These are phyloP conservation scores for Chymomyza procnemis DNA, from an alignment of 2,888 invertebrate species.

Conservation along the genomic window DNA sequence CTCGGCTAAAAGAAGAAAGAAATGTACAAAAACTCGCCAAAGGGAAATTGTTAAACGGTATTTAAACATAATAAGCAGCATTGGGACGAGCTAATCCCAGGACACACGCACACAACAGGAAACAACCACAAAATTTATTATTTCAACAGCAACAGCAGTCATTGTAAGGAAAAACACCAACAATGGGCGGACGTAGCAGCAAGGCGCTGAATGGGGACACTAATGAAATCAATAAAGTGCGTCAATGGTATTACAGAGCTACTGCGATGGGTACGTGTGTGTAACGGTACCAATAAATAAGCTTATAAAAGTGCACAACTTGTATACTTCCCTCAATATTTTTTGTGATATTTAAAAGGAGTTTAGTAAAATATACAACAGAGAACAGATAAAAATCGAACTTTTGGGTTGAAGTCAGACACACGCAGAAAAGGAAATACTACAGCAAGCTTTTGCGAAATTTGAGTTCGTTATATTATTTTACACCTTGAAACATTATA, in stretches of 20 bases:
- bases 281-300: background rate
- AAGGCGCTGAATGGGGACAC: conserved; percentile 31
- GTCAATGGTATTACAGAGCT: background rate
- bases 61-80: conserved; percentile 60
- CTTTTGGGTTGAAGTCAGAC: conserved; percentile 48
- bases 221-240: conserved; percentile 51
- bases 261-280: background rate
- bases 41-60: conserved; percentile 75
- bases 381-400: background rate
- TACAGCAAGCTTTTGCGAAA: too few species aligned
- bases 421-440: too few species aligned
- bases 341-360: background rate
- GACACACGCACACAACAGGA: conserved; percentile 64
- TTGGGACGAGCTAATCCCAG: conserved; percentile 53
- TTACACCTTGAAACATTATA: too few species aligned
- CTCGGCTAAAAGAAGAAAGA: conserved; percentile 22
- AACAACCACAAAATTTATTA: conserved; percentile 68
- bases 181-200: conserved; percentile 42
- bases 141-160: conserved; percentile 56
- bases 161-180: conserved; percentile 44
- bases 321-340: background rate
- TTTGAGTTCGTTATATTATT: too few species aligned
- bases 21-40: conserved; percentile 42
- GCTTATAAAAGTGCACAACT: background rate
- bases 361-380: background rate